A percentile compares a stretch with the other conserved stretches of the same genome.
These are phyloP conservation scores for Lasioglossum calceatum DNA, from an alignment of 2,888 invertebrate species.

Conservation along the genomic window DNA sequence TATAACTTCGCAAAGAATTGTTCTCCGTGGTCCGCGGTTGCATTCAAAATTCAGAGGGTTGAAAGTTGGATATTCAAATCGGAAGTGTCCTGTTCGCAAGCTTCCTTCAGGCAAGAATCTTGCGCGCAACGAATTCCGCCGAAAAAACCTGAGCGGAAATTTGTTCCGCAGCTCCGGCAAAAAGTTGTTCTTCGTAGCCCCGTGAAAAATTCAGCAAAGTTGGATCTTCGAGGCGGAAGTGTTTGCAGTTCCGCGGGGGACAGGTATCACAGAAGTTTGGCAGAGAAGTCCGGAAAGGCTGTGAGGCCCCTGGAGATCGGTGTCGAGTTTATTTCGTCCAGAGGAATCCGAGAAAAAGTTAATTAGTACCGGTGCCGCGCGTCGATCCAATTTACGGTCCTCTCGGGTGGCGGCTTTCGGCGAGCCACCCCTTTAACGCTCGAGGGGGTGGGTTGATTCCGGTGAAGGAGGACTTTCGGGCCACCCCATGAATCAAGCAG, in stretches of 20 bases:
- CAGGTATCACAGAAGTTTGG: background rate
- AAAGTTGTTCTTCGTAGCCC: background rate
- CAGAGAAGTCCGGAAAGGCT: background rate
- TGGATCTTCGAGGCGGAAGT: background rate
- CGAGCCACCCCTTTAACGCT: background rate
- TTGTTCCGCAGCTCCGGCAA: background rate
- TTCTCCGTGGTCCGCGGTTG: background rate
- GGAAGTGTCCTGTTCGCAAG: background rate
- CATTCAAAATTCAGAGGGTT: background rate
- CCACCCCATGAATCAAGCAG: slow-evolving; percentile 3
- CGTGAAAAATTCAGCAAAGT: background rate
- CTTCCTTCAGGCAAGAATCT: background rate
- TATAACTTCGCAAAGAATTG: background rate
- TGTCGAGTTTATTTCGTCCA: slow-evolving; percentile 5
- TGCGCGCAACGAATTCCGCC: background rate
- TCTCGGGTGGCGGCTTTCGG: background rate
- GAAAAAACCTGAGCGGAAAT: background rate
- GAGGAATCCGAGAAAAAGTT: slow-evolving; percentile 22
- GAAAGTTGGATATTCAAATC: background rate
- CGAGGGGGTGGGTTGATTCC: background rate
- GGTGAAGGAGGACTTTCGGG: background rate
- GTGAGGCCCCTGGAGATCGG: background rate
- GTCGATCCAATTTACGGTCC: background rate
- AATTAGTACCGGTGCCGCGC: slow-evolving; percentile 18
- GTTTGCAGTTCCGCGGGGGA: background rate